Evolutionary conservation across 2,113 vertebrate genomes (phyloP).

Genomic region (Sinocyclocheilus grahami): DNA sequence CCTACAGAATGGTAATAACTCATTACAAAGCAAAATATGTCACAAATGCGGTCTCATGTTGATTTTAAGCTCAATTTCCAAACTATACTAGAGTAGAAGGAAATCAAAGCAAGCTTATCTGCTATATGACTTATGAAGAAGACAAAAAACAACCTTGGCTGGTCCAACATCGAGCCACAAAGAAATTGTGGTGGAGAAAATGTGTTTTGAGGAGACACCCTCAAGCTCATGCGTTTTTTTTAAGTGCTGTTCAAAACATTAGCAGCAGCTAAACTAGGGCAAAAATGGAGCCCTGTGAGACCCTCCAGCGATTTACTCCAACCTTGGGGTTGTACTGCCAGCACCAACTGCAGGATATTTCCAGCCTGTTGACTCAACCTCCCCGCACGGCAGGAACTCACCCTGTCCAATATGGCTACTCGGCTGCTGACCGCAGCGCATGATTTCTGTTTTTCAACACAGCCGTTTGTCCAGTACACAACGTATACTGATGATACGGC

Average conservation of each 20-base stretch:
- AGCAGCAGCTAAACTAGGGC: constrained; percentile 50
- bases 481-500: constrained; percentile 18
- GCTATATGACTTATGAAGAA: neutral
- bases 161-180: neutral
- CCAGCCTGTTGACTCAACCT: constrained; percentile 75
- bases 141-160: neutral
- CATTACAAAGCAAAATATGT: neutral
- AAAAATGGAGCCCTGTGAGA: constrained; percentile 62
- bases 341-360: constrained; percentile 78
- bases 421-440: constrained; percentile 48
- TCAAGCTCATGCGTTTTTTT: neutral
- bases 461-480: constrained; percentile 5
- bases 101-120: neutral
- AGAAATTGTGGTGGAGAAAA: neutral
- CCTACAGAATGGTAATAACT: neutral
- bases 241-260: neutral
- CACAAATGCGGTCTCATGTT: neutral
- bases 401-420: constrained; percentile 56
- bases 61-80: neutral
- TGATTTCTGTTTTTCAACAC: constrained; percentile 41
- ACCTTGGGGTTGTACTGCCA: constrained; percentile 75
- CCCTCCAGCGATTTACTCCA: constrained; percentile 67
- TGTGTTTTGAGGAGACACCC: constrained; percentile 21
- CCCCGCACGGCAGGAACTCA: constrained; percentile 64
- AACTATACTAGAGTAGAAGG: neutral